These are phyloP conservation scores for Episyrphus balteatus DNA, from an alignment of 1,140 invertebrate species.

Conservation along the genomic window DNA sequence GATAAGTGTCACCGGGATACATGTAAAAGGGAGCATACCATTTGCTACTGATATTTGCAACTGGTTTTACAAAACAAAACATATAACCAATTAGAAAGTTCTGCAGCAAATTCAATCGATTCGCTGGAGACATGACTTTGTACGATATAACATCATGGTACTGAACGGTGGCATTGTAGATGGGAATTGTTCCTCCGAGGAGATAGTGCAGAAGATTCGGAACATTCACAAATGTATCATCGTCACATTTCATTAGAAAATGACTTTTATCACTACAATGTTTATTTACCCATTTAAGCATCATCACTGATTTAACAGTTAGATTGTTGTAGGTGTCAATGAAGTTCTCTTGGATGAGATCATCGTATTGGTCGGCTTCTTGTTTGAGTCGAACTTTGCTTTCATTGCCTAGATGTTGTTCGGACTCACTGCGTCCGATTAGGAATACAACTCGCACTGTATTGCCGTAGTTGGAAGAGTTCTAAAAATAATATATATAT, in stretches of 20 bases:
- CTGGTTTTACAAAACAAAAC: conserved; percentile 61
- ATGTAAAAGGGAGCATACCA: conserved; percentile 77
- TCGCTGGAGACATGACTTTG: conserved; percentile 12
- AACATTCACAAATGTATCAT: conserved; percentile 75
- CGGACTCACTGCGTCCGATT: conserved; percentile 15
- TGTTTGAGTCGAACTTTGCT: conserved; percentile 17
- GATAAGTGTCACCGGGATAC: conserved; percentile 60
- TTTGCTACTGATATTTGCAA: conserved; percentile 60
- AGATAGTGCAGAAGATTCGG: conserved; percentile 43
- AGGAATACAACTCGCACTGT: conserved; percentile 24
- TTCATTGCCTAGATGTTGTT: conserved; percentile 21
- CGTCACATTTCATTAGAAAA: conserved; percentile 73
- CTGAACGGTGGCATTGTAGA: conserved; percentile 31
- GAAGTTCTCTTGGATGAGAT: conserved; percentile 86
- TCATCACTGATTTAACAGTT: conserved; percentile 77
- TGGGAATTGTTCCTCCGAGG: conserved; percentile 31
- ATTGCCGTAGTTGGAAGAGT: conserved; percentile 3
- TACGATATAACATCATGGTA: conserved; percentile 20
- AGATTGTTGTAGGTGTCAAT: conserved; percentile 87
- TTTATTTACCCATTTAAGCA: conserved; percentile 66
- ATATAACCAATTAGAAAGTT: conserved; percentile 57
- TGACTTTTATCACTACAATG: conserved; percentile 47
- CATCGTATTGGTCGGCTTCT: conserved; percentile 39
- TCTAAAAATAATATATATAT: not conserved
- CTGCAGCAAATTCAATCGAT: conserved; percentile 22